Evolutionary conservation across 1,140 invertebrate genomes (phyloP).

Genomic region (Diuraphis noxia): DNA sequence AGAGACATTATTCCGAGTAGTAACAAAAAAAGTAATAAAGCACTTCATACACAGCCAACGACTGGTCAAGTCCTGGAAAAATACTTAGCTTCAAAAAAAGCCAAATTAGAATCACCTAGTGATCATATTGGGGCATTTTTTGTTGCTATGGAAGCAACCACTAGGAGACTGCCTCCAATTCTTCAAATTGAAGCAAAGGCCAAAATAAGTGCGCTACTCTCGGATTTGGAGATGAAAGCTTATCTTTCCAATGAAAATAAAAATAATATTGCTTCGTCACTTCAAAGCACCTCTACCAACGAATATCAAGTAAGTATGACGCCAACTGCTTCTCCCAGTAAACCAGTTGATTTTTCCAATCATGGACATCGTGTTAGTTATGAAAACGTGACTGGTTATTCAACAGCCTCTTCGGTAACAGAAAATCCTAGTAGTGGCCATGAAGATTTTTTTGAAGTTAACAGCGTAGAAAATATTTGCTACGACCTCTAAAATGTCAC

Average conservation of each 20-base stretch:
- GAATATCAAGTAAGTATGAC: neutral
- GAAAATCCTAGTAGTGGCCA: neutral
- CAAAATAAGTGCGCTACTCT: slow-evolving; percentile 15
- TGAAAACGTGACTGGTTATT: neutral
- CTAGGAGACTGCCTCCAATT: slow-evolving; percentile 4
- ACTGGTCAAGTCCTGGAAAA: neutral
- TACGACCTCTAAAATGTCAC: neutral
- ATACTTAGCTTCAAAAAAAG: slow-evolving; percentile 8
- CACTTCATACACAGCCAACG: neutral
- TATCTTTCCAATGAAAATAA: slow-evolving; percentile 23
- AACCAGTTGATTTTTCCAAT: neutral
- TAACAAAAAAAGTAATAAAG: neutral
- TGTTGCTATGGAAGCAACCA: neutral
- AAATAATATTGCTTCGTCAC: neutral
- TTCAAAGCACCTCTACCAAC: neutral
- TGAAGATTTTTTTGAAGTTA: neutral
- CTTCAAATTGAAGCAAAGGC: slow-evolving; percentile 24
- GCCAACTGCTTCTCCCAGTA: neutral
- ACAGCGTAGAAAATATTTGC: neutral
- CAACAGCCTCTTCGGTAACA: neutral
- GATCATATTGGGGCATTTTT: slow-evolving; percentile 23
- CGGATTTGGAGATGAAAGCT: slow-evolving; percentile 36
- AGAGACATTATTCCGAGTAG: neutral
- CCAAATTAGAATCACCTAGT: neutral
- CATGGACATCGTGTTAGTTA: neutral